These are phyloP conservation scores for Cataglyphis livida DNA, from an alignment of 2,888 invertebrate genomes.

Conservation along the genomic window DNA sequence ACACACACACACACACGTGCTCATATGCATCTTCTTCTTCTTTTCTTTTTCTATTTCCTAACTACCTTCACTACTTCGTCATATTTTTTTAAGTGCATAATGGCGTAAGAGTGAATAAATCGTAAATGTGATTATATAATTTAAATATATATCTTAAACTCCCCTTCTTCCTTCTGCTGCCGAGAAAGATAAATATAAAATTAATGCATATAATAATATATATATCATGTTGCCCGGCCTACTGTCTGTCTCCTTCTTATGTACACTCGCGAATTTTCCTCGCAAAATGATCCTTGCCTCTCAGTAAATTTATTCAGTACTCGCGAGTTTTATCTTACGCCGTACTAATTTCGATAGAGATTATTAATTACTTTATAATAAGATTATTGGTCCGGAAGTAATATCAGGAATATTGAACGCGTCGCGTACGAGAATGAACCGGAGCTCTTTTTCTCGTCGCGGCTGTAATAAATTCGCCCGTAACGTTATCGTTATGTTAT, in stretches of 20 bases:
- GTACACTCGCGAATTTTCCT: constrained; percentile 26
- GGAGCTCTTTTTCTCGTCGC: background rate
- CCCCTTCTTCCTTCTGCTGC: background rate
- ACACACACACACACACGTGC: background rate
- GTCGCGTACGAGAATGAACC: constrained; percentile 10
- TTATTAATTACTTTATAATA: constrained; percentile 30
- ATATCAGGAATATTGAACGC: constrained; percentile 33
- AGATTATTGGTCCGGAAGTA: constrained; percentile 52
- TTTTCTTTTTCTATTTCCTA: constrained; percentile 23
- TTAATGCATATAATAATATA: constrained; percentile 31
- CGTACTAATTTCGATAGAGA: constrained; percentile 23
- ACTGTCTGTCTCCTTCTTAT: constrained; percentile 10
- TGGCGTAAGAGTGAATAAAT: constrained; percentile 43
- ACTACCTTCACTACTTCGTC: constrained; percentile 26
- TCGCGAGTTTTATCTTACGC: constrained; percentile 20
- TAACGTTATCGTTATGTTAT: constrained; percentile 34
- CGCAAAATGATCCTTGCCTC: constrained; percentile 22
- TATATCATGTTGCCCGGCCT: constrained; percentile 33
- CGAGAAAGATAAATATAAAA: constrained; percentile 49
- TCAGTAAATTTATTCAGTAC: constrained; percentile 27
- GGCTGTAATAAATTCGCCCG: background rate
- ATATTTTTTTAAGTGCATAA: constrained; percentile 47
- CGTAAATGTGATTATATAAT: constrained; percentile 22
- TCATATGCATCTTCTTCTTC: background rate
- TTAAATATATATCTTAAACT: constrained; percentile 43